Base-by-base conservation (phyloP, 2,113 vertebrate species). In the Glaucidium brasilianum region DNA sequence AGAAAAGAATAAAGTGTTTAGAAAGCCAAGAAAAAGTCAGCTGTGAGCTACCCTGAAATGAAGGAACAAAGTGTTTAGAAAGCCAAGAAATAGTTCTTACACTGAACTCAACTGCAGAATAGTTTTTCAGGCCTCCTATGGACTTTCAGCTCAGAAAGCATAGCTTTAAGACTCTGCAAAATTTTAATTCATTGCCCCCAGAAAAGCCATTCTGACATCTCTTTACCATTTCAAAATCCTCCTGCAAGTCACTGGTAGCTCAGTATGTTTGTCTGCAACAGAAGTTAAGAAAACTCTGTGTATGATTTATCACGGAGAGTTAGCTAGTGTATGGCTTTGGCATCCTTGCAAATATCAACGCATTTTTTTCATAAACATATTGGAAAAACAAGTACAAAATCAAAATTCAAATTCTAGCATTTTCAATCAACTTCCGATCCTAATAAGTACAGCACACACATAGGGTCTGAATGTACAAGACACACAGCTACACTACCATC, bases 31-130 rank as follows among this genome's bases (percentile, higher is more conserved):
- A 67, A 88, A 82, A 1, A 71, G 50, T 72, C 58, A 88, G 98
- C 92, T 99, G 98, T 32, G 98, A 98, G 96, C 98, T 98, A 87
- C 98, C 98, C 98, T 99, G 92, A 79, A 95, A 96, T 37, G 56
- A 94, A 94, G 75, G n/a, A 84, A 87, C 29, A 74, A 78, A 73
- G 39, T 30, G 35, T 90, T 95, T 74, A 94, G 47, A 92, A 97
- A 92, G 41, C 37, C 66, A 92, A 85, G 76, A 94, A 90, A 94
- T 20, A 89, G 80, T 72, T 86, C 71, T 93, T 90, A 88, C 75
- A 88, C 85, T 80, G 71, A 87, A 96, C 87, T 90, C 53, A 97
- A 77, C 13, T 60, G 82, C 53, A 93, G 68, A 93, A 89, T 30
- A 87, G 76, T 85, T 96, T 96, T 74, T 96, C 89, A 96, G 83